Conservation (phyloP, 2,797 vertebrate genomes). For the Alosa sapidissima region DNA sequence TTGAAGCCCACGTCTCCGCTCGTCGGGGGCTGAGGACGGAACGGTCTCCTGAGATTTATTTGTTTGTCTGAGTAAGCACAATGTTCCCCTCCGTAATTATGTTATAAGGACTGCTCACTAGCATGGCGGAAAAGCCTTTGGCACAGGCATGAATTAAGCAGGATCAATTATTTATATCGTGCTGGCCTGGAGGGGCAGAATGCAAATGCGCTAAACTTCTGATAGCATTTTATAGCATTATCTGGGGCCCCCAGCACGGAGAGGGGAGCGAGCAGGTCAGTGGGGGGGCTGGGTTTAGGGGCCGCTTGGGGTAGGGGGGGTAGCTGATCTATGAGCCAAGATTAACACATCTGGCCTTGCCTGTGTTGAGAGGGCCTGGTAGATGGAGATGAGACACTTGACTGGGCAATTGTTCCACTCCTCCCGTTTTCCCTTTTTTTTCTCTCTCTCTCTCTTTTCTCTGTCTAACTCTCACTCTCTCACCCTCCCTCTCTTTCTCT, state of each 20-base stretch:
- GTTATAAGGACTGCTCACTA: conserved; percentile 29
- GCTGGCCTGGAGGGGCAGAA: conserved; percentile 27
- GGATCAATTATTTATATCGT: conserved; percentile 36
- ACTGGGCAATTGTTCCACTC: not conserved
- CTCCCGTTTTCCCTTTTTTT: not conserved
- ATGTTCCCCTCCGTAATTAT: conserved; percentile 37
- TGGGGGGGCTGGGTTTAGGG: not conserved
- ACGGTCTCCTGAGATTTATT: conserved; percentile 37
- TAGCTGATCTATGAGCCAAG: conserved; percentile 23
- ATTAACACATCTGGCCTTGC: conserved; percentile 34
- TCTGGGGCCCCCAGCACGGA: not conserved
- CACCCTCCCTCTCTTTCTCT: not conserved
- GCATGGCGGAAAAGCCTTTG: conserved; percentile 37
- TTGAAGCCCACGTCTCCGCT: conserved; percentile 27
- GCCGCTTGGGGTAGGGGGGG: not conserved
- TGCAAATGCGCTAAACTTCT: conserved; percentile 33
- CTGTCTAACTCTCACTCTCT: not conserved
- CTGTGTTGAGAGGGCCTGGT: not conserved
- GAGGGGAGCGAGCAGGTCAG: not conserved
- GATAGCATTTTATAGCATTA: conserved; percentile 28
- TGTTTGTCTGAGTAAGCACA: conserved; percentile 42
- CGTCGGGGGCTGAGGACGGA: not conserved
- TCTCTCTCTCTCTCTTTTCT: not conserved
- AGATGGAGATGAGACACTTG: not conserved
- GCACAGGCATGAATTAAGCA: conserved; percentile 40